phyloP scores from a whole-genome alignment of 2,888 invertebrate species.

The Aplocera efformata region DNA sequence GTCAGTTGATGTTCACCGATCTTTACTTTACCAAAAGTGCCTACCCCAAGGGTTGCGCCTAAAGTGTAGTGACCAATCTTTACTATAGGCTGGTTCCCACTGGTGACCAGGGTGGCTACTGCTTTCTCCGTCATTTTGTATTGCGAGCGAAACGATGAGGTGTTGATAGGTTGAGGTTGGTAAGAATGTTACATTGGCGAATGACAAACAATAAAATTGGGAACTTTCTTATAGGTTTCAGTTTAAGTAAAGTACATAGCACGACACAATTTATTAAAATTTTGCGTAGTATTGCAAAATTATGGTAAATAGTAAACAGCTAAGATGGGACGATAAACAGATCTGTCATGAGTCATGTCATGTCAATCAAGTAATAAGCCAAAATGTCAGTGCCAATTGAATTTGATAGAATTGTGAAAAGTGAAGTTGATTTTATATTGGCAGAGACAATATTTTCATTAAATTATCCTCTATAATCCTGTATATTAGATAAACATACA shows the following conservation, averaged over 20 bases:
- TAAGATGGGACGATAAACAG: no score
- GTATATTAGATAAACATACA: no score
- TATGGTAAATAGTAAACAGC: no score
- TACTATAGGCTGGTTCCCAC: slow-evolving; percentile 86
- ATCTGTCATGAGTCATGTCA: no score
- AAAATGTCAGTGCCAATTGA: no score
- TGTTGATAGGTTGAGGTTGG: slow-evolving; percentile 2
- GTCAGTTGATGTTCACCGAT: slow-evolving; percentile 99
- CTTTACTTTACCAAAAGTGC: slow-evolving; percentile 99
- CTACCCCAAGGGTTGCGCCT: slow-evolving; percentile 93
- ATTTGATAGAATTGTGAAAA: no score
- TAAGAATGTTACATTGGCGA: slow-evolving; percentile 30
- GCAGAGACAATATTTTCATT: no score
- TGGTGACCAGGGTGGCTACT: slow-evolving; percentile 42
- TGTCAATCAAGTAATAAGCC: no score
- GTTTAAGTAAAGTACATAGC: slow-evolving; percentile 12
- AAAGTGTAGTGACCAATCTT: slow-evolving; percentile 99
- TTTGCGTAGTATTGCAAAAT: slow-evolving; percentile 5
- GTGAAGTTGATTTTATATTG: no score
- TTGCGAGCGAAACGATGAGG: background rate
- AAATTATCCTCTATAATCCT: no score
- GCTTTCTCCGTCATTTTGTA: slow-evolving; percentile 57
- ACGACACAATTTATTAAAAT: slow-evolving; percentile 6
- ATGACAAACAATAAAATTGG: background rate
- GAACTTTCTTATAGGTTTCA: background rate